Evolutionary conservation across 2,797 vertebrate species (phyloP).

Genomic region (Cossypha polioptera): DNA sequence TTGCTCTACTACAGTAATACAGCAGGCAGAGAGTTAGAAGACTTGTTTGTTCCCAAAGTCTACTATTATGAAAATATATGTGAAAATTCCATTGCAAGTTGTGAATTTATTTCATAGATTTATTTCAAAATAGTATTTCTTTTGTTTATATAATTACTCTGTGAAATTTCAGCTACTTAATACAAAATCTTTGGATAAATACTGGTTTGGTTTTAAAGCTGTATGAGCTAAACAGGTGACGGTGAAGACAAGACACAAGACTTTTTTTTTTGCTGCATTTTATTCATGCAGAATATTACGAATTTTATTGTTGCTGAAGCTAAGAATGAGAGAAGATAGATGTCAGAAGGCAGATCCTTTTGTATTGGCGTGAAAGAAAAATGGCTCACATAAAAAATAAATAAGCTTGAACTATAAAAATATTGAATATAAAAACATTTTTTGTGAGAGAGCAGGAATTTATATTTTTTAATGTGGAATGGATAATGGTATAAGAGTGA

Average conservation of each 20-base stretch:
- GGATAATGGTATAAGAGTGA: not conserved
- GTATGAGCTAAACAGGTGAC: not conserved
- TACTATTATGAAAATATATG: not conserved
- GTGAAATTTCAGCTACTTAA: not conserved
- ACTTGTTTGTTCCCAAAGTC: not conserved
- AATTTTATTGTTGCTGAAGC: constrained; percentile 28
- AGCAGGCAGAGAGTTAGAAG: not conserved
- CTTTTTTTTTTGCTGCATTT: not conserved
- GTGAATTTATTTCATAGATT: not conserved
- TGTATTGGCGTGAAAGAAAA: constrained; percentile 30
- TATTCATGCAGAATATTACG: not conserved
- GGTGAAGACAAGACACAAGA: not conserved
- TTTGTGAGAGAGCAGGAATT: not conserved
- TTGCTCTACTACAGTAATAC: not conserved
- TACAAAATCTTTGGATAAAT: not conserved
- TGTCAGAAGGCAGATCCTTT: not conserved
- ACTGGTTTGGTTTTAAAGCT: not conserved
- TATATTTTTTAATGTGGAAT: not conserved
- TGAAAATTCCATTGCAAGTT: not conserved
- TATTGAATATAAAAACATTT: constrained; percentile 4
- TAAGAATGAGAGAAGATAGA: constrained; percentile 15
- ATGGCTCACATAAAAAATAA: constrained; percentile 28
- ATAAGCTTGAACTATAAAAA: constrained; percentile 32
- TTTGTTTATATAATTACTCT: not conserved
- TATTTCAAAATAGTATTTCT: not conserved